Evolutionary conservation across 1,140 invertebrate genomes (phyloP).

Genomic region (Acarapis woodi): DNA sequence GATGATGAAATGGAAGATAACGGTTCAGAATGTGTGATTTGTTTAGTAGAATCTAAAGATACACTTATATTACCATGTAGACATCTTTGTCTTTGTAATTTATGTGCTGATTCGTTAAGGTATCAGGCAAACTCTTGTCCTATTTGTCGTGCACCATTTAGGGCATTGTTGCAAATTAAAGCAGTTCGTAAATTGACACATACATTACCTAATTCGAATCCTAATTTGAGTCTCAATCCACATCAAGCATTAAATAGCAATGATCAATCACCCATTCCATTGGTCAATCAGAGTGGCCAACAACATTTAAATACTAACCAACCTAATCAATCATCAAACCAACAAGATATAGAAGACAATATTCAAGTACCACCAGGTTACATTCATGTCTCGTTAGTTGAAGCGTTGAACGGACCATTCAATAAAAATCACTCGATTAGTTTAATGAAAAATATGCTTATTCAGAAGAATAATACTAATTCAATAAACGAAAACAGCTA

Average conservation of each 20-base stretch:
- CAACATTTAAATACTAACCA: not conserved
- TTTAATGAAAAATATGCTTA: too few relatives aligned
- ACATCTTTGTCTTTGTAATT: slow-evolving; percentile 87
- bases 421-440: too few relatives aligned
- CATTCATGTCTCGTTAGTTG: slow-evolving; percentile 77
- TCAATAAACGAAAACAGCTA: too few relatives aligned
- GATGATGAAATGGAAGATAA: slow-evolving; percentile 78
- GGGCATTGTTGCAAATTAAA: slow-evolving; percentile 77
- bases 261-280: not conserved
- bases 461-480: too few relatives aligned
- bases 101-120: slow-evolving; percentile 76
- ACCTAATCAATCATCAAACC: not conserved
- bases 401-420: slow-evolving; percentile 77
- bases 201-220: too few relatives aligned
- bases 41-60: slow-evolving; percentile 88
- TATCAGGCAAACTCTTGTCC: slow-evolving; percentile 94
- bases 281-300: not conserved
- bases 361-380: slow-evolving; percentile 63
- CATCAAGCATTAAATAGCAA: not conserved
- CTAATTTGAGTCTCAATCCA: slow-evolving; percentile 2
- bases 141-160: slow-evolving; percentile 85
- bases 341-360: not conserved
- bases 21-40: slow-evolving; percentile 94
- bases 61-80: slow-evolving; percentile 91
- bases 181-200: slow-evolving; percentile 52